Conservation (phyloP, 2,113 vertebrate species). For the Pipra filicauda region DNA sequence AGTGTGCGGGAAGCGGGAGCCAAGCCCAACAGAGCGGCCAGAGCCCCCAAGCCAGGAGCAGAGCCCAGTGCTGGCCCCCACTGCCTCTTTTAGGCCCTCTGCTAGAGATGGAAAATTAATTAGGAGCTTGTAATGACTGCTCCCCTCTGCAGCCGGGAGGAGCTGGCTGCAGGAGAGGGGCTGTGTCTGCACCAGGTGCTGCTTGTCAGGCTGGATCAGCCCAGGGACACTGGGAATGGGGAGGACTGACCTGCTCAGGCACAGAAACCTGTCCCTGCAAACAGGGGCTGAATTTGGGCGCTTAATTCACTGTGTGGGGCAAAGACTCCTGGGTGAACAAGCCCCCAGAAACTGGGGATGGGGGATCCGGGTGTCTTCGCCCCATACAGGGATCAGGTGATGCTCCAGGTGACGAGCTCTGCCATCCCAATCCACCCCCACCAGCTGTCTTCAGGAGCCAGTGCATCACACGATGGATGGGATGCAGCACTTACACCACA, state of each 20-base stretch:
- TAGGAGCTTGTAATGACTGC: conserved; percentile 19
- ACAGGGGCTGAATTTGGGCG: not conserved
- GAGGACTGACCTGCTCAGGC: not conserved
- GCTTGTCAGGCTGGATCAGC: not conserved
- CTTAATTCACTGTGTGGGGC: fast-evolving
- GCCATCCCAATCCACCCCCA: fast-evolving
- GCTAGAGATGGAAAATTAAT: conserved; percentile 16
- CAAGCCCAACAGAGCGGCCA: fast-evolving
- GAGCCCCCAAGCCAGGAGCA: not conserved
- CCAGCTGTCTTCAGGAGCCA: fast-evolving
- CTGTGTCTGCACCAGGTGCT: not conserved
- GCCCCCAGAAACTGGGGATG: fast-evolving
- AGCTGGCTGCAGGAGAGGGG: not conserved
- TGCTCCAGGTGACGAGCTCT: not conserved
- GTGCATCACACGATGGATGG: fast-evolving
- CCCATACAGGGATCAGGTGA: fast-evolving
- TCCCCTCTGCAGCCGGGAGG: not conserved
- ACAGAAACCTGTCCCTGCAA: not conserved
- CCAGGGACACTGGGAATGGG: fast-evolving
- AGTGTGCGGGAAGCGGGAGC: not conserved
- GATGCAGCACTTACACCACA: not conserved
- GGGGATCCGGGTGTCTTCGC: fast-evolving
- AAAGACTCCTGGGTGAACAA: not conserved
- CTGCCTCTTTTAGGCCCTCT: not conserved
- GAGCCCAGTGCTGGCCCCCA: not conserved